These are phyloP conservation scores for Microplitis demolitor DNA, from an alignment of 1,140 invertebrate genomes.

Conservation along the genomic window DNA sequence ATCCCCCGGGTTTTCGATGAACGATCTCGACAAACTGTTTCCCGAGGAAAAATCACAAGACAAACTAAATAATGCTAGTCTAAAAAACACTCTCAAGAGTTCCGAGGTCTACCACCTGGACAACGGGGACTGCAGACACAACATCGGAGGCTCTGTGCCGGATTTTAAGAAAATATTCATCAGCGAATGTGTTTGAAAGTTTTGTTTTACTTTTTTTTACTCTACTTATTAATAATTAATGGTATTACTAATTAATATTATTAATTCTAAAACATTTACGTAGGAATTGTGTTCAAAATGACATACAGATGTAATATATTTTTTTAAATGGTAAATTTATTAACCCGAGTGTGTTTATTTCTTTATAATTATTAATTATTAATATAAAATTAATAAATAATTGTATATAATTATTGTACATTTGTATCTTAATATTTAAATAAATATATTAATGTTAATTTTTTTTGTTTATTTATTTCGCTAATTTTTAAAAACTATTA, in stretches of 20 bases:
- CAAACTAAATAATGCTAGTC: constrained; percentile 42
- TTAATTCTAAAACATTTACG: too few species aligned
- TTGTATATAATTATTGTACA: constrained; percentile 36
- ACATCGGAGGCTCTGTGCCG: constrained; percentile 59
- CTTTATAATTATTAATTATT: not conserved
- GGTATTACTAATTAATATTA: too few species aligned
- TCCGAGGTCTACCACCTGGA: constrained; percentile 48
- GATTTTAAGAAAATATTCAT: constrained; percentile 65
- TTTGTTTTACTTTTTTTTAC: not conserved
- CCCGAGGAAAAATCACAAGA: constrained; percentile 37
- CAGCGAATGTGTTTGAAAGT: constrained; percentile 59
- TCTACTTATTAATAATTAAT: not conserved
- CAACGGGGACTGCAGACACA: constrained; percentile 52
- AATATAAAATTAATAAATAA: constrained; percentile 11
- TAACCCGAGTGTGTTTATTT: not conserved
- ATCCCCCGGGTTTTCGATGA: constrained; percentile 58
- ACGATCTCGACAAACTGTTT: constrained; percentile 57
- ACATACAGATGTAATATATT: not conserved
- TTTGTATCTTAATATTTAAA: constrained; percentile 34
- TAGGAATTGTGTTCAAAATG: not conserved
- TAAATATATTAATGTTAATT: constrained; percentile 37
- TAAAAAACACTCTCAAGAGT: constrained; percentile 48
- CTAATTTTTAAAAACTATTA: too few species aligned
- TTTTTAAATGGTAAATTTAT: constrained; percentile 3
- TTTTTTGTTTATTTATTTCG: too few species aligned